A percentile compares a stretch with the other conserved stretches of the same genome.
Evolutionary conservation across 1,140 invertebrate genomes (phyloP).

Genomic region (Cyrtorhinus lividipennis): DNA sequence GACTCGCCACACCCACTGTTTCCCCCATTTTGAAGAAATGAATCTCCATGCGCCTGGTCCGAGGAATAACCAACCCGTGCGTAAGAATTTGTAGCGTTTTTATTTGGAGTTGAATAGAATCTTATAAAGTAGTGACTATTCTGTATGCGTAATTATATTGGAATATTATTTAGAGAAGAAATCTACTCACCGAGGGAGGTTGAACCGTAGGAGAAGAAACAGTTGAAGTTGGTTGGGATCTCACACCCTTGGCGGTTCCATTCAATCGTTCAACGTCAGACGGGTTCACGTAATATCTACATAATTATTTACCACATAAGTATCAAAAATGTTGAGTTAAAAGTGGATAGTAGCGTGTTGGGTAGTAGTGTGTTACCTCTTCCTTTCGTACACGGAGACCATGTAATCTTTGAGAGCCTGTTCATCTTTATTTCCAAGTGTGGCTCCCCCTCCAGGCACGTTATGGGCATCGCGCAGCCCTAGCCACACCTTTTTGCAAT

Average conservation of each 20-base stretch:
- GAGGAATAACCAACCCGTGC: too few relatives aligned
- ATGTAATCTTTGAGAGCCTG: constrained; percentile 80
- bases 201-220: neutral
- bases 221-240: neutral
- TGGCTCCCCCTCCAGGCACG: constrained; percentile 13
- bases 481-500: constrained; percentile 80
- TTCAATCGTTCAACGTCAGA: constrained; percentile 3
- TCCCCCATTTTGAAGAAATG: too few relatives aligned
- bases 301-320: neutral
- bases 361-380: too few relatives aligned
- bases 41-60: too few relatives aligned
- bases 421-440: constrained; percentile 53
- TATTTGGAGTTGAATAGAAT: too few relatives aligned
- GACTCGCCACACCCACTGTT: too few relatives aligned
- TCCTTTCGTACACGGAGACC: constrained; percentile 85
- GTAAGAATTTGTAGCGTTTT: too few relatives aligned
- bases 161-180: too few relatives aligned
- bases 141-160: too few relatives aligned
- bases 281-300: constrained; percentile 49
- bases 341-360: neutral
- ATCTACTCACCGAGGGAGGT: neutral
- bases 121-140: too few relatives aligned
- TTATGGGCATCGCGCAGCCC: constrained; percentile 53
- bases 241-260: neutral
- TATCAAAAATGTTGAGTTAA: neutral